Base-by-base conservation (phyloP, 2,888 invertebrate genomes). In the Epistrophella euchroma region DNA sequence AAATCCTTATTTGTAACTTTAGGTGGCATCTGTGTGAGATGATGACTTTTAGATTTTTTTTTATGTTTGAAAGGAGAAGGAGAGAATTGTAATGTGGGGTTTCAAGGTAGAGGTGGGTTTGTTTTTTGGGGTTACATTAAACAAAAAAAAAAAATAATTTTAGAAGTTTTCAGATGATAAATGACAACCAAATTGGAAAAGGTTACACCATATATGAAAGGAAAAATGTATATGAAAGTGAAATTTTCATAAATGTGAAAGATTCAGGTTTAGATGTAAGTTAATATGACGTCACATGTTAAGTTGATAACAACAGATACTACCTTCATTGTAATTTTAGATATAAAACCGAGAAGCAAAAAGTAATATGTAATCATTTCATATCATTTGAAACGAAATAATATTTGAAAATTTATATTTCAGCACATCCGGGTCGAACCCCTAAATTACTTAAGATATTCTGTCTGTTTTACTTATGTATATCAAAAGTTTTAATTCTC, bases 11-110 rank as follows among this genome's bases (percentile, higher is more conserved):
- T 77, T 77, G 68, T 71, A 70, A 64, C 55, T 72, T 82, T 73
- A 60, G 71, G 73, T 79, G 83, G 78, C 83, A 84, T 84, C 78
- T 79, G 83, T 73, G 73, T 52, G 73, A 74, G 74, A 74, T 66
- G 74, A 74, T 84, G 83, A 84, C 62, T 84, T 79, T 40, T 74
- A 55, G 68, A 71, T 45, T 43, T 66, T 68, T 68, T 73, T 58
- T 75, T 68, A 25, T 52, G 60, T 68, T 73, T 74, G 19, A 40
- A 37, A 19, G 17, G 2, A 47, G 47, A 9, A 47, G 28, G 58
- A 37, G 32, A 47, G 25, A n/a, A 56, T 3, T 17, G 50, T 73
- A 37, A 58, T 40, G 43, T 50, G 1, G n/a, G 5, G 13, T 10
- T 22, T 10, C n/a, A 58, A 47, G 66, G 15, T 37, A 19, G 47